Evolutionary conservation across 2,113 vertebrate genomes (phyloP).

Genomic region (Dicrurus megarhynchus): DNA sequence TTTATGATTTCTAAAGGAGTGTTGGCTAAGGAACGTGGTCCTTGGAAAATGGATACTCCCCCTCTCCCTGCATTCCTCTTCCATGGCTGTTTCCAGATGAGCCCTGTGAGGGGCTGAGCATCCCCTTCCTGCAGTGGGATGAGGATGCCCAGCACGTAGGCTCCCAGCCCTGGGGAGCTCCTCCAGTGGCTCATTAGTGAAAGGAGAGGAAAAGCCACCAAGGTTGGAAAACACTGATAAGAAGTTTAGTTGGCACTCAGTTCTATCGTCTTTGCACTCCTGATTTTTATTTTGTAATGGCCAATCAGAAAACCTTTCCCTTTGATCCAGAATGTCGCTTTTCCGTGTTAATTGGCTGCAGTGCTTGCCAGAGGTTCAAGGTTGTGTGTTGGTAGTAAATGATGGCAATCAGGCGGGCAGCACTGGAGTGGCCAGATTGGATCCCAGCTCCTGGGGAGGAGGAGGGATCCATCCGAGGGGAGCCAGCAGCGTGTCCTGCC

Average conservation of each 20-base stretch:
- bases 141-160: not conserved
- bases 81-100: not conserved
- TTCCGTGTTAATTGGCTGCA: not conserved
- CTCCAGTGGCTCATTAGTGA: not conserved
- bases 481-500: not conserved
- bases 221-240: not conserved
- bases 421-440: not conserved
- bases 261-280: not conserved
- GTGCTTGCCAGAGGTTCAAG: not conserved
- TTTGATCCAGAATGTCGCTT: not conserved
- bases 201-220: not conserved
- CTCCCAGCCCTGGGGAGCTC: not conserved
- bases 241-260: not conserved
- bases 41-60: not conserved
- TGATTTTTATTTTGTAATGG: not conserved
- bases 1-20: not conserved
- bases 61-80: not conserved
- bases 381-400: not conserved
- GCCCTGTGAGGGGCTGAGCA: not conserved
- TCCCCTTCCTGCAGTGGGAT: not conserved
- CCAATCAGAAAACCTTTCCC: not conserved
- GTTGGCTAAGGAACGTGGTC: not conserved
- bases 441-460: not conserved
- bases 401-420: not conserved
- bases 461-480: accelerated